These are phyloP conservation scores for Leuciscus waleckii DNA, from an alignment of 2,797 vertebrate species.

Conservation along the genomic window DNA sequence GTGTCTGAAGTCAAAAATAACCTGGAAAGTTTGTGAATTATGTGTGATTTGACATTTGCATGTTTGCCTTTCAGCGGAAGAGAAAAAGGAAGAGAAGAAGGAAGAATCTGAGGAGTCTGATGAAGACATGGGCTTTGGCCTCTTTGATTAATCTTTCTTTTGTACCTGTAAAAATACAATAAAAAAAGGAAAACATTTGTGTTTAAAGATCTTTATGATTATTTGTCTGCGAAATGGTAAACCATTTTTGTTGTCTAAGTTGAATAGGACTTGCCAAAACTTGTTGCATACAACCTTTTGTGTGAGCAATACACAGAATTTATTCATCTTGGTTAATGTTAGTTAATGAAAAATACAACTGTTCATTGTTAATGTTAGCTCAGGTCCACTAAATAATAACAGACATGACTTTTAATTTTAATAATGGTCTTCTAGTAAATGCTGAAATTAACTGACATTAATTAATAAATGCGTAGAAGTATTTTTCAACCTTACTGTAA, in stretches of 20 bases:
- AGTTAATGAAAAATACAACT: not conserved
- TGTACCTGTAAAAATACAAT: conserved; percentile 75
- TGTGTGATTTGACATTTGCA: not conserved
- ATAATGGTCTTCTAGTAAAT: not conserved
- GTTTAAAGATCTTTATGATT: conserved; percentile 55
- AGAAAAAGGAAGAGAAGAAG: conserved; percentile 89
- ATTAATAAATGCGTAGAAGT: not conserved
- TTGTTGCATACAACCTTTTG: not conserved
- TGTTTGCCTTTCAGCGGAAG: conserved; percentile 77
- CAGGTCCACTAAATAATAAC: not conserved
- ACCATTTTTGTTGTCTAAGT: not conserved
- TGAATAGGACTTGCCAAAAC: not conserved
- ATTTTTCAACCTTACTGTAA: not conserved
- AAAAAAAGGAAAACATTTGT: conserved; percentile 80
- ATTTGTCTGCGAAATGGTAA: not conserved
- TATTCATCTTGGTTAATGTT: not conserved
- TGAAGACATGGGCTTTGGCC: conserved; percentile 88
- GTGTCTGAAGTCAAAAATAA: not conserved
- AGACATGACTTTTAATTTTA: not conserved
- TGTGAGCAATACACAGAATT: not conserved
- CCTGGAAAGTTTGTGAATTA: not conserved
- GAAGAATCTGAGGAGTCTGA: conserved; percentile 87
- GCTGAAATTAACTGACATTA: not conserved
- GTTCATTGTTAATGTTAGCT: not conserved
- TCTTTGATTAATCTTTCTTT: conserved; percentile 82